These are phyloP conservation scores for Phylloscopus trochilus DNA, from an alignment of 2,113 vertebrate genomes.

Conservation along the genomic window DNA sequence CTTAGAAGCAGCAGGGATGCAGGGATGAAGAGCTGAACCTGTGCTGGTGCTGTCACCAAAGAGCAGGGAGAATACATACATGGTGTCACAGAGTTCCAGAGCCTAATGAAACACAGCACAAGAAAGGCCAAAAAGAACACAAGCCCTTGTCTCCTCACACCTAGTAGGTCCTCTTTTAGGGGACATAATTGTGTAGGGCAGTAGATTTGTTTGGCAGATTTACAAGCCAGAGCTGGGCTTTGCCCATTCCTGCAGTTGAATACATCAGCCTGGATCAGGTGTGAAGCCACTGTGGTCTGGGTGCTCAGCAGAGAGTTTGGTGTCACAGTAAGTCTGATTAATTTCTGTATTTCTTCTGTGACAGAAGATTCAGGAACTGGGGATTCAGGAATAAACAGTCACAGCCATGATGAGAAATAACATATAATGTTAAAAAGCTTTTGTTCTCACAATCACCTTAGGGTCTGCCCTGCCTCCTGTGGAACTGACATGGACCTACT, in stretches of 20 bases:
- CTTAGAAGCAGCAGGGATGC: not conserved
- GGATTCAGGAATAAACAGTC: not conserved
- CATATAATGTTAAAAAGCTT: not conserved
- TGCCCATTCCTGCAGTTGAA: rapidly evolving
- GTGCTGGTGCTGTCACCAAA: not conserved
- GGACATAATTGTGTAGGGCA: not conserved
- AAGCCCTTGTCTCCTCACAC: not conserved
- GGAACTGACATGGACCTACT: not conserved
- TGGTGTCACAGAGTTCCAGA: not conserved
- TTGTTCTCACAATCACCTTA: not conserved
- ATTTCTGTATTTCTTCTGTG: not conserved
- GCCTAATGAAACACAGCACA: not conserved
- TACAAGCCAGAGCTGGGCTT: not conserved
- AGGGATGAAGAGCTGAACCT: not conserved
- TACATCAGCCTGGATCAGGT: not conserved
- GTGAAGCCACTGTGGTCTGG: not conserved
- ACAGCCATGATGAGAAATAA: not conserved
- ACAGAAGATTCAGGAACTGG: not conserved
- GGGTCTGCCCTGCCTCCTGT: not conserved
- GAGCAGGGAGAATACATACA: not conserved
- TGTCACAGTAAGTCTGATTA: not conserved
- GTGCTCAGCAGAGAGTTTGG: rapidly evolving
- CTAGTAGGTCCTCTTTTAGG: not conserved
- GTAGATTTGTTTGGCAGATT: not conserved
- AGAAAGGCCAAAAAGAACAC: not conserved